Evolutionary conservation across 2,797 vertebrate species (phyloP), one percentile per base, ranked within the genome.

Genomic region (Chelidonichthys spinosus): DNA sequence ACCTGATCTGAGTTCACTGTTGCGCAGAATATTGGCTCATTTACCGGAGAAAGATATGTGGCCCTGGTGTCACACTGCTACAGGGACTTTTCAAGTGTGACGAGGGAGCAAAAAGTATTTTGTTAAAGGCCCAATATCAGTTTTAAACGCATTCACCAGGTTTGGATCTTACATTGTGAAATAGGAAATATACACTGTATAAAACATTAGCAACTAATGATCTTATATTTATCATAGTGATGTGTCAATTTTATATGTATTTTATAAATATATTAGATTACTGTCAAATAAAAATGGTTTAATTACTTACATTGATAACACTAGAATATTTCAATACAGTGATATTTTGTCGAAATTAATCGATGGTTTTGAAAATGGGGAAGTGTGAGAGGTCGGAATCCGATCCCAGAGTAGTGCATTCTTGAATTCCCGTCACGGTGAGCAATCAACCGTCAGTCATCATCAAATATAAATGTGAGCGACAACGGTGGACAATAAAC

Each of bases 11-110:
- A 79, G 84, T 73, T 84, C 81, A 77, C 65, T 72, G 63, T 60
- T 54, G 70, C 5, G 37, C 56, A 78, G 63, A 87, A 67, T 78
- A 84, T 86, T 46, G 68, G 72, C 85, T 85, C 42, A 82, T 81
- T 81, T 79, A 69, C 71, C 47, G 62, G 64, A 69, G 68, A 79
- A 53, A 73, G 77, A 83, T 79, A 72, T 86, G 62, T 63, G 59
- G 72, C 58, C 18, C 4, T 36, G 11, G 35, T 56, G 59, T 74
- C 67, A 44, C 56, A 65, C 52, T 44, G 10, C 25, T 69, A 40
- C 15, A 36, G 58, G 17, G 59, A 63, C 46, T 74, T 66, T 17
- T 11, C 8, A 73, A 72, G 59, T 74, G 72, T 6, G 56, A 53
- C 65, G 52, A 58, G 25, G 44, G 37, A 56, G 42, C 46, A 60